Conservation (phyloP, 2,113 vertebrate species). For the Rana temporaria region DNA sequence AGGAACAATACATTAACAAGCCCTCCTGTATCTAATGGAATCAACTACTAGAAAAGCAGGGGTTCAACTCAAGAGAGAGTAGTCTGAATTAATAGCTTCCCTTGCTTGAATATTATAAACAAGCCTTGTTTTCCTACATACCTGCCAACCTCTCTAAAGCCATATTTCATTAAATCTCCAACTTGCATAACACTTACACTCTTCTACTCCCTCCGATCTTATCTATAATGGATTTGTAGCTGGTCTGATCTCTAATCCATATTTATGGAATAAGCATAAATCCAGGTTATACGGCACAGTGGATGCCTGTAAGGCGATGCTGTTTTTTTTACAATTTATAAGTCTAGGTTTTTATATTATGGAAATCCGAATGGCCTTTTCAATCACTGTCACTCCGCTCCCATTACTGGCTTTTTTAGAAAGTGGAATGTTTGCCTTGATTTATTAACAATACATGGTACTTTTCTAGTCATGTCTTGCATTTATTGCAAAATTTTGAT, state of each 20-base stretch:
- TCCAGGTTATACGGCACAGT: constrained; percentile 18
- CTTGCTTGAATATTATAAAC: constrained; percentile 39
- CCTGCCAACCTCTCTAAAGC: constrained; percentile 3
- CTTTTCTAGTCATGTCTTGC: background rate
- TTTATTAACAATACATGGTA: constrained; percentile 38
- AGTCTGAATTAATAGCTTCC: constrained; percentile 18
- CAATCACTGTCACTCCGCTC: constrained; percentile 20
- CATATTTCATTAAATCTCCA: constrained; percentile 23
- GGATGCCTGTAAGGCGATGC: constrained; percentile 13
- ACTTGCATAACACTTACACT: constrained; percentile 30
- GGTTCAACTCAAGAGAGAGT: constrained; percentile 15
- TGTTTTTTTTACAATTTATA: background rate
- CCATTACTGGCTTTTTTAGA: constrained; percentile 8
- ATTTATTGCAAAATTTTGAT: constrained; percentile 3
- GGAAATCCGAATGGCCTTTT: constrained; percentile 31
- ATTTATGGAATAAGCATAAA: background rate
- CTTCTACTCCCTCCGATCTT: constrained; percentile 20
- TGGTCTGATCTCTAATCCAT: constrained; percentile 29
- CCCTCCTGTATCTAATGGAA: constrained; percentile 1
- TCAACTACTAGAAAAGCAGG: constrained; percentile 9
- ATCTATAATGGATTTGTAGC: constrained; percentile 32
- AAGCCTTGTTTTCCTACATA: background rate
- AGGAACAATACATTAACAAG: constrained; percentile 22
- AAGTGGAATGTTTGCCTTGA: constrained; percentile 16
- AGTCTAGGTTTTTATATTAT: background rate